phyloP scores from a whole-genome alignment of 2,113 vertebrate genomes.

The Climacteris rufus region DNA sequence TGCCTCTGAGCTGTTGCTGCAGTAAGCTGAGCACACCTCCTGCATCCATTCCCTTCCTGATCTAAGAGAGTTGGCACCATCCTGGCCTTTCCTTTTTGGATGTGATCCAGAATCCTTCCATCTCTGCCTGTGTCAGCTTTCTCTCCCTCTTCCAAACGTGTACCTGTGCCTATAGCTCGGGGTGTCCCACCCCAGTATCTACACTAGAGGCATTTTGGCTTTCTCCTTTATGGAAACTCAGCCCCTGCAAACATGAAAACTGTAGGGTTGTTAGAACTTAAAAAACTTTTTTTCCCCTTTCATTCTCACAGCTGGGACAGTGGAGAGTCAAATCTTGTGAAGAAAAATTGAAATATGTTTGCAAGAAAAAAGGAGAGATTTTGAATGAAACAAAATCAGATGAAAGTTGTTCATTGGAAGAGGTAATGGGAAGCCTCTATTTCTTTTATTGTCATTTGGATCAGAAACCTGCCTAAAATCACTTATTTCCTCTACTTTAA shows the following conservation, averaged over 20 bases:
- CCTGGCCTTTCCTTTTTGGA: not conserved
- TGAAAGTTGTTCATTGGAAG: conserved; percentile 69
- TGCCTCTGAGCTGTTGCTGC: not conserved
- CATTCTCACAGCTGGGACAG: conserved; percentile 76
- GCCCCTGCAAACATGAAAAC: not conserved
- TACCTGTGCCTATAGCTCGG: not conserved
- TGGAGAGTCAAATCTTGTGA: conserved; percentile 83
- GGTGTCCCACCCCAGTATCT: not conserved
- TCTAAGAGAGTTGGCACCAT: not conserved
- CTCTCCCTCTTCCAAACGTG: not conserved
- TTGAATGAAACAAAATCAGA: conserved; percentile 66
- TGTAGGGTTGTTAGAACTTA: not conserved
- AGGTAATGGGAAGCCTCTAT: conserved; percentile 64
- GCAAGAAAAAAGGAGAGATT: conserved; percentile 83
- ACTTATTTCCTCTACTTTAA: not conserved
- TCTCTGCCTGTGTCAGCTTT: not conserved
- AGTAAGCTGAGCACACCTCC: not conserved
- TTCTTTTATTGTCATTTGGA: not conserved
- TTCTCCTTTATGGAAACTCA: not conserved
- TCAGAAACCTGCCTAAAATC: not conserved
- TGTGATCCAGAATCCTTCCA: not conserved
- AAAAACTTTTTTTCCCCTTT: not conserved
- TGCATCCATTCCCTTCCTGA: not conserved
- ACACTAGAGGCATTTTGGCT: not conserved
- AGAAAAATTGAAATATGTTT: conserved; percentile 78